These are phyloP conservation scores for Chloroclystis v-ata DNA, from an alignment of 2,888 invertebrate species.

Conservation along the genomic window DNA sequence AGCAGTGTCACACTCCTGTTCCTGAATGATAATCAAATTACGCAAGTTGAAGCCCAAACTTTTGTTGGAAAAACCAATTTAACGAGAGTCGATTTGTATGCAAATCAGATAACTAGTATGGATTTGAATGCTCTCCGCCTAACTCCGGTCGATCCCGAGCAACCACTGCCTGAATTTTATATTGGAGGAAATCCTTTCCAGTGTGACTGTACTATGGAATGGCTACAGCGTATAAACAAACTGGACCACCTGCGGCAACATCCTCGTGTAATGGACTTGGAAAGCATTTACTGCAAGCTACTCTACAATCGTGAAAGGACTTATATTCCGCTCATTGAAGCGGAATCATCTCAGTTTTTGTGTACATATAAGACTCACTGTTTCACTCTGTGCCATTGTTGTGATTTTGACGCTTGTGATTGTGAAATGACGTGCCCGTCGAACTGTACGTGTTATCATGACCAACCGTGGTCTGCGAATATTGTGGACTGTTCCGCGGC, in stretches of 20 bases:
- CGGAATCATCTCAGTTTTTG: conserved; percentile 92
- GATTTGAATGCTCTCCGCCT: conserved; percentile 92
- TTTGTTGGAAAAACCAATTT: conserved; percentile 93
- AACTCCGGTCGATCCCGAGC: conserved; percentile 86
- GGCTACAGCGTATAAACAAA: conserved; percentile 94
- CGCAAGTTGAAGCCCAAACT: conserved; percentile 90
- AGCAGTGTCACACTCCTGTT: conserved; percentile 91
- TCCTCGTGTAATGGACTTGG: conserved; percentile 93
- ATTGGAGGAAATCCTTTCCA: conserved; percentile 96
- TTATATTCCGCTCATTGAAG: conserved; percentile 91
- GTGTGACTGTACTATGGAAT: conserved; percentile 97
- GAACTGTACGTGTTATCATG: conserved; percentile 96
- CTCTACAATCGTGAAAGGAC: conserved; percentile 90
- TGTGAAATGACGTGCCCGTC: conserved; percentile 97
- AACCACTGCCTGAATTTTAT: conserved; percentile 91
- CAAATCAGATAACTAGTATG: conserved; percentile 93
- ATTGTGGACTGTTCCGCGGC: conserved; percentile 93
- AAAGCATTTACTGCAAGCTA: conserved; percentile 92
- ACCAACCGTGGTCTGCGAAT: conserved; percentile 94
- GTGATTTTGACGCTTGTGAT: conserved; percentile 97
- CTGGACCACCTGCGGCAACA: conserved; percentile 89
- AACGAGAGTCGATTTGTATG: conserved; percentile 93
- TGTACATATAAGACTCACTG: conserved; percentile 96
- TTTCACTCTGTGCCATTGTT: conserved; percentile 96
- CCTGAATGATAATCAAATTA: conserved; percentile 92